Evolutionary conservation across 2,797 vertebrate genomes (phyloP), one percentile per base, ranked within the genome.

Genomic region (Petrocephalus sullivani): DNA sequence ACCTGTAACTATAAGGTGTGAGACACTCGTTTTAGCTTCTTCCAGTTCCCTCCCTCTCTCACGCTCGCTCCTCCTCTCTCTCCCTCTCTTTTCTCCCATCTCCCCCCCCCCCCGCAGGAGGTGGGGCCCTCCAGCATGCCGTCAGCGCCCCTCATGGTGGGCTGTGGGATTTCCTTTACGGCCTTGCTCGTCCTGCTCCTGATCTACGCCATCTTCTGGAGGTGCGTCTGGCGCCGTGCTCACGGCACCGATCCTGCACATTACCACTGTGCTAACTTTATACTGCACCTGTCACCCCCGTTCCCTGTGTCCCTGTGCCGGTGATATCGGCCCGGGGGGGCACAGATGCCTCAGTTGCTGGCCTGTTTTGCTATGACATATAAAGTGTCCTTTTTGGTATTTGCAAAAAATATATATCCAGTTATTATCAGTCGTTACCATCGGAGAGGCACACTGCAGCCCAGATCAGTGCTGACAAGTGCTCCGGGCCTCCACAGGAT

Each of bases 151-250:
- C 96, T 99, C 57, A 97, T 99, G 97, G 98, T 99, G n/a, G 98
- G 98, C 90, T 99, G 98, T 3, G 97, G 97, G 0, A 96, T 99
- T 85, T 99, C 98, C 91, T 99, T 98, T 94, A 97, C 97, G 81
- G 98, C 98, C 28, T 95, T 99, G 91, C 94, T 99, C 92, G 98
- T 98, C 88, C 94, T 99, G 92, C 96, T 99, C 89, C 96, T 98
- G 91, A 97, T 99, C 94, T 99, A 99, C 1, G 97, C 97, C 21
- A 96, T 98, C 93, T 99, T 99, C 94, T 99, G 98, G 98, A 99
- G 98, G 98, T 99, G 92, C 87, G 93, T 88, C 33, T 75, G 28
- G 46, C 51, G n/a, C 87, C 28, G 19, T 61, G 86, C 88, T 85
- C 51, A 6, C 28, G 14, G 3, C 0, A 1, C 33, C n/a, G 16